A percentile compares a stretch with the other conserved stretches of the same genome.
phyloP scores from a whole-genome alignment of 2,888 invertebrate genomes.

The Nebria salina region DNA sequence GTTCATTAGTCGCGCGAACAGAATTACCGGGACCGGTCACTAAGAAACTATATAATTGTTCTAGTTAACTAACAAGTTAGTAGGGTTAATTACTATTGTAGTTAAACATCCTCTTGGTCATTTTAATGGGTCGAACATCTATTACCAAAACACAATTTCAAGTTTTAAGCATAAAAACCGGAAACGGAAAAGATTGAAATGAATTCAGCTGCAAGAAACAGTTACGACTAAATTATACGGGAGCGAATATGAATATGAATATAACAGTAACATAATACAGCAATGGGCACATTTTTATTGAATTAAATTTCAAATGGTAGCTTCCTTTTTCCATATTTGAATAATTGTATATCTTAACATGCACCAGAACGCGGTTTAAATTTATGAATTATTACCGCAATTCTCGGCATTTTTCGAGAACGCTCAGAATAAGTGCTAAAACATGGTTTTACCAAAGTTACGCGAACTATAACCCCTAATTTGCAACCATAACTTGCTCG shows the following conservation, averaged over 20 bases:
- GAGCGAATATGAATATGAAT: neutral
- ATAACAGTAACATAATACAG: neutral
- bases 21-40: slow-evolving; percentile 35
- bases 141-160: neutral
- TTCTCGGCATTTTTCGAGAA: too few species aligned
- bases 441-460: neutral
- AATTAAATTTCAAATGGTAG: neutral
- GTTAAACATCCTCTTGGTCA: slow-evolving; percentile 37
- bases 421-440: too few species aligned
- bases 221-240: neutral
- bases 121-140: slow-evolving; percentile 26
- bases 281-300: neutral
- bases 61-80: slow-evolving; percentile 38
- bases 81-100: slow-evolving; percentile 39
- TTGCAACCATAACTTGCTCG: slow-evolving; percentile 10
- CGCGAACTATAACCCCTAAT: slow-evolving; percentile 14
- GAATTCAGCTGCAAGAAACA: neutral
- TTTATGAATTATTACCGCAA: neutral
- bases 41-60: slow-evolving; percentile 43
- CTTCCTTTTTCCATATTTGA: neutral
- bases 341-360: neutral
- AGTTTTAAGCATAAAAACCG: slow-evolving; percentile 16
- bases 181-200: neutral
- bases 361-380: neutral
- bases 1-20: slow-evolving; percentile 39